These are phyloP conservation scores for Ptiloglossa arizonensis DNA, from an alignment of 1,140 invertebrate species.

Conservation along the genomic window DNA sequence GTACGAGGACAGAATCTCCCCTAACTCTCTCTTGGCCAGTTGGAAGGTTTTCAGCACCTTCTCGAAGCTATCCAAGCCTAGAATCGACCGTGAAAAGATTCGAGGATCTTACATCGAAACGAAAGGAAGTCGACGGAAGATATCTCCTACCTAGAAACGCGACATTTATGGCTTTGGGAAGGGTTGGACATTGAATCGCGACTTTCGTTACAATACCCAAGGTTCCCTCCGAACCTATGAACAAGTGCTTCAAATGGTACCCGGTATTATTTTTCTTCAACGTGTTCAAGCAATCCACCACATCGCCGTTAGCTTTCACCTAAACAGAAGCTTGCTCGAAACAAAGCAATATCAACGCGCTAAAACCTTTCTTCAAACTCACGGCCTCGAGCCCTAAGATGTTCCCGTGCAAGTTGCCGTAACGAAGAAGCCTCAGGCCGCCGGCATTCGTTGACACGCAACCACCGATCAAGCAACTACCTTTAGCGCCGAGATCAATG, in stretches of 20 bases:
- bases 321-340: slow-evolving; percentile 66
- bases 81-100: slow-evolving; percentile 38
- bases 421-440: slow-evolving; percentile 94
- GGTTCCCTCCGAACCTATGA: slow-evolving; percentile 98
- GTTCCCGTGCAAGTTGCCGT: slow-evolving; percentile 96
- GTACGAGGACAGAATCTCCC: slow-evolving; percentile 96
- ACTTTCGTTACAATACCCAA: slow-evolving; percentile 97
- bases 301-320: slow-evolving; percentile 94
- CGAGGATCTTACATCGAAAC: no score
- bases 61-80: slow-evolving; percentile 89
- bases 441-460: slow-evolving; percentile 98
- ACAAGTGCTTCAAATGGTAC: slow-evolving; percentile 97
- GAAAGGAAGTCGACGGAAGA: no score
- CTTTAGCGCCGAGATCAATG: slow-evolving; percentile 97
- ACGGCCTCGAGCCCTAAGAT: slow-evolving; percentile 96
- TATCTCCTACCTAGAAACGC: slow-evolving; percentile 90
- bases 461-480: slow-evolving; percentile 98
- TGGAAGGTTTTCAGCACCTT: slow-evolving; percentile 89
- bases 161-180: slow-evolving; percentile 90
- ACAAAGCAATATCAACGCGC: background rate
- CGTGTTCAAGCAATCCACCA: slow-evolving; percentile 92
- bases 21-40: slow-evolving; percentile 88
- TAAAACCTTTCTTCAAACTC: slow-evolving; percentile 69
- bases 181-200: slow-evolving; percentile 92
- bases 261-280: slow-evolving; percentile 99